Percentiles rank a stretch among this genome's conserved stretches.
These are phyloP conservation scores for rat (Rattus norvegicus) DNA, from an alignment of 2,113 vertebrate species.

Conservation along the genomic window GRCr8 NC_086035.1:39907001-39907500, in stretches of 20 bases:
- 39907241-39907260: conserved; percentile 4
- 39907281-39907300: neutral
- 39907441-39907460: neutral
- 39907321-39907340: neutral
- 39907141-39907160: conserved; percentile 68
- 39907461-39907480: neutral
- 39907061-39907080: conserved; percentile 63
- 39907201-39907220: conserved; percentile 65
- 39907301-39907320: neutral
- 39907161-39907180: conserved; percentile 59
- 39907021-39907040: conserved; percentile 26
- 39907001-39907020: neutral
- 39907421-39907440: neutral
- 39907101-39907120: conserved; percentile 70
- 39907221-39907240: conserved; percentile 53
- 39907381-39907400: neutral
- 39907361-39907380: conserved; percentile 8
- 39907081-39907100: conserved; percentile 62
- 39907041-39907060: neutral
- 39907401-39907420: neutral
- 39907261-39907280: conserved; percentile 25
- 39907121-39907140: conserved; percentile 63
- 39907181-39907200: neutral
- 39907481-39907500: neutral
- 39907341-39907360: conserved; percentile 22